phyloP scores from a whole-genome alignment of 2,888 invertebrate species.

The Leucophenga maculata region DNA sequence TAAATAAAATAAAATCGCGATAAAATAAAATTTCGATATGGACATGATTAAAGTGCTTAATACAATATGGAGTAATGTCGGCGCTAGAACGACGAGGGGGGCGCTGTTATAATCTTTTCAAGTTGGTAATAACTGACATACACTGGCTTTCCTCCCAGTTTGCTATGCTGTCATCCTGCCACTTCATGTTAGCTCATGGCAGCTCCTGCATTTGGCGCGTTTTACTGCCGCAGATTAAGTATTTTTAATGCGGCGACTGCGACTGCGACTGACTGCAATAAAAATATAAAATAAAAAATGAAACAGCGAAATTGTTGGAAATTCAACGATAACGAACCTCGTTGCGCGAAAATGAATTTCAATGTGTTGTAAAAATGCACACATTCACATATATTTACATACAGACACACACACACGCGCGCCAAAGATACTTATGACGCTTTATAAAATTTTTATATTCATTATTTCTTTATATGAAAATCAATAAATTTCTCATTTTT shows the following conservation, averaged over 20 bases:
- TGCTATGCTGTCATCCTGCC: neutral
- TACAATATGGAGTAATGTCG: neutral
- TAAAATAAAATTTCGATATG: slow-evolving; percentile 65
- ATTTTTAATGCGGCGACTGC: slow-evolving; percentile 67
- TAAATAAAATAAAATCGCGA: slow-evolving; percentile 48
- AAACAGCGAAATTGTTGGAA: slow-evolving; percentile 23
- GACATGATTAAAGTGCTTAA: slow-evolving; percentile 55
- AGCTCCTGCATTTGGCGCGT: slow-evolving; percentile 8
- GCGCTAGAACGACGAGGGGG: neutral
- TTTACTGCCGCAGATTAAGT: slow-evolving; percentile 59
- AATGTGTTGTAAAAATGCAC: slow-evolving; percentile 38
- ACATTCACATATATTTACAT: slow-evolving; percentile 27
- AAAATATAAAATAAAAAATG: slow-evolving; percentile 50
- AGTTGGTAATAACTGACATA: slow-evolving; percentile 48
- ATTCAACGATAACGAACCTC: slow-evolving; percentile 59
- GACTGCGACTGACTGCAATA: slow-evolving; percentile 53
- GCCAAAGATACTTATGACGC: neutral
- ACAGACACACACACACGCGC: neutral
- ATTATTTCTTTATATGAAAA: slow-evolving; percentile 59
- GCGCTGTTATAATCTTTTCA: neutral
- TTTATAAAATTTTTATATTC: slow-evolving; percentile 21
- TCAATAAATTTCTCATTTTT: slow-evolving; percentile 64
- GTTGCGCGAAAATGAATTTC: slow-evolving; percentile 55
- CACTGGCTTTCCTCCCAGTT: neutral
- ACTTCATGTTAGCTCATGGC: neutral